These are phyloP conservation scores for Mormyrus lacerda DNA, from an alignment of 2,113 vertebrate species.

Conservation along the genomic window DNA sequence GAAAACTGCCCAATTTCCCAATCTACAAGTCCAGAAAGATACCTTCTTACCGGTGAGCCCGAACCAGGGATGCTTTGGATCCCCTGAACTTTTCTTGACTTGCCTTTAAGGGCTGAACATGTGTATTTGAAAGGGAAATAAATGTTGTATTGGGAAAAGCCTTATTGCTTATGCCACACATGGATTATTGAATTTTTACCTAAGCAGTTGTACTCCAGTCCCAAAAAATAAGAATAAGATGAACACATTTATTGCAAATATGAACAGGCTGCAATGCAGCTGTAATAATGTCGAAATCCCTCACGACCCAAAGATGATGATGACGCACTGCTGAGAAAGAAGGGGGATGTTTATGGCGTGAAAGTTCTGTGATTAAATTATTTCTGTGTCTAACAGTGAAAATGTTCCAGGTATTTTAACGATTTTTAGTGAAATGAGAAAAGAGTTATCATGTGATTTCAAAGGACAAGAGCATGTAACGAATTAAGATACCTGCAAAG, in stretches of 20 bases:
- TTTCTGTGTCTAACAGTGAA: background rate
- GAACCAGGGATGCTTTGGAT: background rate
- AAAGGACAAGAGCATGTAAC: background rate
- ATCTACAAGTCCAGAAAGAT: background rate
- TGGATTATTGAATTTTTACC: background rate
- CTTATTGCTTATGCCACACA: background rate
- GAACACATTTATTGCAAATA: background rate
- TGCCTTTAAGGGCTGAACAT: background rate
- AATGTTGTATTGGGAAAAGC: background rate
- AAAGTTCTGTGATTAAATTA: background rate
- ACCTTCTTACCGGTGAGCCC: background rate
- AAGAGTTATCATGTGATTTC: background rate
- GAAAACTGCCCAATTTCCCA: background rate
- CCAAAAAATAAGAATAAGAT: background rate
- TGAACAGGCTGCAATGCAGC: background rate
- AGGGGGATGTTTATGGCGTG: background rate
- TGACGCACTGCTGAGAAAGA: background rate
- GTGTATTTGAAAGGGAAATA: background rate
- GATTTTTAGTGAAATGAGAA: background rate
- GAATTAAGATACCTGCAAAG: constrained; percentile 39
- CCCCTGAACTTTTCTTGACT: background rate
- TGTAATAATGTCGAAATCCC: background rate
- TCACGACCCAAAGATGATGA: background rate
- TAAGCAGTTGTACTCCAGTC: background rate
- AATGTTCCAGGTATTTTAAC: background rate